Evolutionary conservation across 2,888 invertebrate genomes (phyloP).

Genomic region (Pristionchus arcanus): DNA sequence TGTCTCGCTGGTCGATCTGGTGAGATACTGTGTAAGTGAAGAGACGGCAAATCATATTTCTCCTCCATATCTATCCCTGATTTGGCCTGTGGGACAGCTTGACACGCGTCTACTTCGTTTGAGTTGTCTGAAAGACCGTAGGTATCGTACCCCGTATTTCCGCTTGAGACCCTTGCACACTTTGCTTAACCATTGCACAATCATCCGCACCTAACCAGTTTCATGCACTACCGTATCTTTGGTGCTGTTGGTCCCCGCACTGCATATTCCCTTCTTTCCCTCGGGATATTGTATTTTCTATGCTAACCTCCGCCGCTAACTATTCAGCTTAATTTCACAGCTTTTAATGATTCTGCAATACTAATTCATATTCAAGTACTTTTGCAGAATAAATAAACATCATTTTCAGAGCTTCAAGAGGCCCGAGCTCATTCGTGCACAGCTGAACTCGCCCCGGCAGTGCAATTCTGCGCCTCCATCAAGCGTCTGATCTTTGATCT

Average conservation of each 20-base stretch:
- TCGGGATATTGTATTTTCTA: neutral
- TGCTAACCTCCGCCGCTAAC: neutral
- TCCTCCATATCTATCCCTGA: neutral
- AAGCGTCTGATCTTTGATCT: conserved; percentile 39
- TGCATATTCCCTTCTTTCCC: neutral
- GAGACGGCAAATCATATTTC: too few relatives aligned
- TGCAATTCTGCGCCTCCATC: neutral
- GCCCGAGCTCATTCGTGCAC: neutral
- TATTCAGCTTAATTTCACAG: neutral
- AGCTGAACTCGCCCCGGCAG: neutral
- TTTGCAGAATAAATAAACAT: neutral
- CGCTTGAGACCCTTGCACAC: neutral
- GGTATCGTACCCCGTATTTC: neutral
- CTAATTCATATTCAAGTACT: neutral
- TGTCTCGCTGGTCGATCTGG: neutral
- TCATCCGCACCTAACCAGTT: neutral
- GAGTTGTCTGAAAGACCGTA: neutral
- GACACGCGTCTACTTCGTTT: conserved; percentile 31
- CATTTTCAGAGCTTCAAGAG: conserved; percentile 13
- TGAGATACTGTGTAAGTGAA: too few relatives aligned
- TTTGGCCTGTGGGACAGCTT: neutral
- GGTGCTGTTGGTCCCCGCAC: neutral
- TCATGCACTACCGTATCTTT: neutral
- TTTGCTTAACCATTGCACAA: too few relatives aligned
- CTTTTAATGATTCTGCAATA: neutral